Evolutionary conservation across 2,888 invertebrate species (phyloP).

Genomic region (Parochlus steinenii): DNA sequence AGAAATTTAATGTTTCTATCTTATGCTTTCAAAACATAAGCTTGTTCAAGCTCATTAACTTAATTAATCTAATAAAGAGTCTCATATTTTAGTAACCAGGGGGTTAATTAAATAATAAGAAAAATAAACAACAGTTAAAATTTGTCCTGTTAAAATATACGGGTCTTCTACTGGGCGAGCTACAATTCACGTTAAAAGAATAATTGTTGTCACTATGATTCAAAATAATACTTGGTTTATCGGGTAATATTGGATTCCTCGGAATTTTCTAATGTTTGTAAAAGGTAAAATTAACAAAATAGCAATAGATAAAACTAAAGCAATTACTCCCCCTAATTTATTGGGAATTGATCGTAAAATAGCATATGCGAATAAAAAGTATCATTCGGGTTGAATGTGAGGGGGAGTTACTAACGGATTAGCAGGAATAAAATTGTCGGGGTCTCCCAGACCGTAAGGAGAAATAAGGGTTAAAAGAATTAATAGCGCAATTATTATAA

Average conservation of each 20-base stretch:
- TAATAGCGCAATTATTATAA: constrained; percentile 37
- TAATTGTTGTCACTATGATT: constrained; percentile 34
- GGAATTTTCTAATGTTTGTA: constrained; percentile 37
- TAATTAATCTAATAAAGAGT: constrained; percentile 31
- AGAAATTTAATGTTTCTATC: constrained; percentile 39
- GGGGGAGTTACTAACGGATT: constrained; percentile 51
- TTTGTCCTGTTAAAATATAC: constrained; percentile 42
- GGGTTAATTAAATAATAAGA: constrained; percentile 38
- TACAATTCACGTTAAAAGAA: constrained; percentile 56
- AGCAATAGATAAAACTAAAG: constrained; percentile 45
- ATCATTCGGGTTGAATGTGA: constrained; percentile 74
- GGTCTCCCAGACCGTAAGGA: constrained; percentile 46
- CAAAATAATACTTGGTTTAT: constrained; percentile 44
- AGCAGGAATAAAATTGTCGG: constrained; percentile 57
- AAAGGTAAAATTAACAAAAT: constrained; percentile 46
- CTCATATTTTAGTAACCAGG: constrained; percentile 35
- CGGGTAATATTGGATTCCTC: constrained; percentile 42
- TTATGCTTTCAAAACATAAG: constrained; percentile 55
- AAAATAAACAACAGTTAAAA: constrained; percentile 41
- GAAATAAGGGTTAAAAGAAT: constrained; percentile 34
- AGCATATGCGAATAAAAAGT: constrained; percentile 67
- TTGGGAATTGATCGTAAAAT: constrained; percentile 66
- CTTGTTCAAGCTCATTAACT: constrained; percentile 50
- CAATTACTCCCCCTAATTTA: constrained; percentile 60
- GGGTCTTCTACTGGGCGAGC: constrained; percentile 50